phyloP scores from a whole-genome alignment of 2,113 vertebrate species.

The Rhinolophus ferrumequinum region DNA sequence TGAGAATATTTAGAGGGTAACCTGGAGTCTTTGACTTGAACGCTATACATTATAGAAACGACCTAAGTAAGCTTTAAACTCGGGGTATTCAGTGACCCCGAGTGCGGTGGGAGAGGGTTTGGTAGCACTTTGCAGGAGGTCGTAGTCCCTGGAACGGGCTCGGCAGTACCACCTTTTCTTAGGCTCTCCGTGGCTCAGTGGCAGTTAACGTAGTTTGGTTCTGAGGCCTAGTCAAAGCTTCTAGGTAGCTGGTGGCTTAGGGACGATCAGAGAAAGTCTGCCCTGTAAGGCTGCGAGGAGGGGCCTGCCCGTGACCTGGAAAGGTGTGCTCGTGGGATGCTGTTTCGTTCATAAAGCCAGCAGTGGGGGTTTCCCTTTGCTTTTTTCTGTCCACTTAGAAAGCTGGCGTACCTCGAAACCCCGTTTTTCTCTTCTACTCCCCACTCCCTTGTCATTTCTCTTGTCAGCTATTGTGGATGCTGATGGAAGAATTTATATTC shows the following conservation, averaged over 20 bases:
- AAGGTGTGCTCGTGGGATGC: neutral
- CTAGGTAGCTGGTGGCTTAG: neutral
- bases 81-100: neutral
- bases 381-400: neutral
- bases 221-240: constrained; percentile 64
- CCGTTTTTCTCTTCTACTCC: neutral
- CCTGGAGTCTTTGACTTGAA: constrained; percentile 23
- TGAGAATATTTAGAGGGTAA: constrained; percentile 40
- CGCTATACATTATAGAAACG: neutral
- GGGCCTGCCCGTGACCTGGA: neutral
- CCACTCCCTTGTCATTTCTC: constrained; percentile 50
- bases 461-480: constrained; percentile 92
- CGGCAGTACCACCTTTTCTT: constrained; percentile 44
- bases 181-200: constrained; percentile 66
- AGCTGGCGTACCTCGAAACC: constrained; percentile 31
- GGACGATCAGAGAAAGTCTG: neutral
- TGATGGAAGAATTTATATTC: constrained; percentile 96
- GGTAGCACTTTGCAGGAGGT: constrained; percentile 57
- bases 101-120: constrained; percentile 1
- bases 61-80: neutral
- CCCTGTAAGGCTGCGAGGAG: neutral
- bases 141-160: constrained; percentile 54
- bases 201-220: constrained; percentile 64
- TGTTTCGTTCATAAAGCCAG: neutral
- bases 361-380: neutral